A percentile compares a stretch with the other conserved stretches of the same genome.
phyloP scores from a whole-genome alignment of 2,113 vertebrate genomes.

The Epinephelus fuscoguttatus region DNA sequence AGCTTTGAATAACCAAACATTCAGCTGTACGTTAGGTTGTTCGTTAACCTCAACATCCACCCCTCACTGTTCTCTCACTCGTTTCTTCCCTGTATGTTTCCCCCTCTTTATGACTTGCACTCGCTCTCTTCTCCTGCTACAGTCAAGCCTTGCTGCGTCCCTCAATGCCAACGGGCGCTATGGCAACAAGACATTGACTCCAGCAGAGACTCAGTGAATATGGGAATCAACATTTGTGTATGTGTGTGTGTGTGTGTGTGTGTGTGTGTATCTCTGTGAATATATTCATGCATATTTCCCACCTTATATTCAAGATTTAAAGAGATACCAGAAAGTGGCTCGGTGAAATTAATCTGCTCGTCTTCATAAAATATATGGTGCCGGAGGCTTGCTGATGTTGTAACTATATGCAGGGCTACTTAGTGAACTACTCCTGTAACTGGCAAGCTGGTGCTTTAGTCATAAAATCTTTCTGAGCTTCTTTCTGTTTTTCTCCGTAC shows the following conservation, averaged over 20 bases:
- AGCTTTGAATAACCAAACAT: constrained; percentile 49
- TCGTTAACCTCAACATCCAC: constrained; percentile 61
- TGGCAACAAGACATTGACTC: constrained; percentile 80
- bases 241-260: constrained; percentile 19
- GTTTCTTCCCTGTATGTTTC: constrained; percentile 24
- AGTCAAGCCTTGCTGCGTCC: constrained; percentile 50
- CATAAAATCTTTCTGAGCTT: not conserved
- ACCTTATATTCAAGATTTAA: not conserved
- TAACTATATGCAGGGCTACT: not conserved
- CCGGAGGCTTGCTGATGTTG: not conserved
- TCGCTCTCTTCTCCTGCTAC: constrained; percentile 19
- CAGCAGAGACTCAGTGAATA: constrained; percentile 49
- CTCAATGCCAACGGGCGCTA: constrained; percentile 75
- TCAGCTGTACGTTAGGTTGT: not conserved
- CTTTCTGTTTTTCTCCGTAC: not conserved
- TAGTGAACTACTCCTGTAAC: not conserved
- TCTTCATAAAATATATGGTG: not conserved
- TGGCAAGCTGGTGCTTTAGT: not conserved
- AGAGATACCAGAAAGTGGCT: not conserved
- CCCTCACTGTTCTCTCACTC: constrained; percentile 25
- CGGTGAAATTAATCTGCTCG: not conserved
- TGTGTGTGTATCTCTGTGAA: constrained; percentile 17
- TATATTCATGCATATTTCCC: constrained; percentile 1
- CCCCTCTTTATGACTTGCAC: constrained; percentile 42
- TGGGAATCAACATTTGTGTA: constrained; percentile 37